Percentiles rank a stretch among this genome's conserved stretches.
Evolutionary conservation across 2,797 vertebrate genomes (phyloP).

Genomic region (Cynopterus sphinx): DNA sequence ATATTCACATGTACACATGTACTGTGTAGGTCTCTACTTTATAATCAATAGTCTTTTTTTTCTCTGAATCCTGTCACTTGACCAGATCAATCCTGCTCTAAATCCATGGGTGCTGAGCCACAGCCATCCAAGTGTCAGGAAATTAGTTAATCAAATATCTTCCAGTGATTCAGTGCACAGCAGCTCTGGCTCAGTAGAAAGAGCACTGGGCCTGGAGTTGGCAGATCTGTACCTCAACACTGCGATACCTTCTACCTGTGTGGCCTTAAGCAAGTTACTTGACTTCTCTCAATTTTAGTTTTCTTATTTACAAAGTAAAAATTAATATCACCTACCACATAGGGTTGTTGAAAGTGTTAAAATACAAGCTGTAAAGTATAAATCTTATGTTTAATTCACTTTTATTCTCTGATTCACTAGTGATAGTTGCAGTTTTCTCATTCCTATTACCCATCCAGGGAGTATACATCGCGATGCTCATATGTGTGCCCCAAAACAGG

Average conservation of each 20-base stretch:
- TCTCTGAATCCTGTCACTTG: background rate
- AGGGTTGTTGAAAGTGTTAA: background rate
- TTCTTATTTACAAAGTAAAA: slow-evolving; percentile 29
- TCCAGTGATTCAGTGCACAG: background rate
- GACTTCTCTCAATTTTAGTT: slow-evolving; percentile 42
- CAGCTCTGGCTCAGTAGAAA: background rate
- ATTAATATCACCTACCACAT: background rate
- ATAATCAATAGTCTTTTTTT: background rate
- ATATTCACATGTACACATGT: background rate
- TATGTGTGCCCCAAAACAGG: background rate
- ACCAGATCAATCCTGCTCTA: background rate
- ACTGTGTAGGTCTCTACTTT: background rate
- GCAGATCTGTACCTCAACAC: background rate
- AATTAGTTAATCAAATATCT: background rate
- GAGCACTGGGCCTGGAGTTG: background rate
- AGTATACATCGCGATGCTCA: background rate
- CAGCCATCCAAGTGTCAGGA: background rate
- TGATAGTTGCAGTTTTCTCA: background rate
- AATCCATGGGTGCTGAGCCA: background rate
- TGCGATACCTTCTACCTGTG: background rate
- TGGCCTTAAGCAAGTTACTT: background rate
- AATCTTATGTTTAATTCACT: background rate
- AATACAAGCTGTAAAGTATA: background rate
- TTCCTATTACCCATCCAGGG: background rate
- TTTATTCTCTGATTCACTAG: background rate